phyloP scores from a whole-genome alignment of 2,888 invertebrate species.

The Patella depressa region DNA sequence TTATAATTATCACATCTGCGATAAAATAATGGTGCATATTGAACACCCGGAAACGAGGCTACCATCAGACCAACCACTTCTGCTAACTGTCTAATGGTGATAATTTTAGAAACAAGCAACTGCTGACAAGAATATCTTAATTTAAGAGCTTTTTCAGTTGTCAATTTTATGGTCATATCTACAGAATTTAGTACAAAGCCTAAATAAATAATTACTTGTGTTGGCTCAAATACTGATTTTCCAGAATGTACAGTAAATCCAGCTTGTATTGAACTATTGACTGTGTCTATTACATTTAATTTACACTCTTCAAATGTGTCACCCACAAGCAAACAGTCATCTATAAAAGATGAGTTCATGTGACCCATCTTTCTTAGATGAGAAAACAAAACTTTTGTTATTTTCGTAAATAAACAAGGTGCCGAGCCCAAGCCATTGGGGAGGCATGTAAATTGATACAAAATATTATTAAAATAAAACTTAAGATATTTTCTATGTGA shows the following conservation, averaged over 20 bases:
- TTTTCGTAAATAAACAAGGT: slow-evolving; percentile 1
- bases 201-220: slow-evolving; percentile 12
- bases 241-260: slow-evolving; percentile 15
- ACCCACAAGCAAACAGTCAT: slow-evolving; percentile 26
- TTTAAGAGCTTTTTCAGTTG: slow-evolving; percentile 23
- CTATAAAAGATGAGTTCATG: slow-evolving; percentile 10
- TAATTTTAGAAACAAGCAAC: background rate
- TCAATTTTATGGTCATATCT: slow-evolving; percentile 36
- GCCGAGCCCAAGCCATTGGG: slow-evolving; percentile 3
- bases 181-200: slow-evolving; percentile 14
- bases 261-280: background rate
- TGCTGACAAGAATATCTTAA: background rate
- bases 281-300: background rate
- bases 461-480: background rate
- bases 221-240: slow-evolving; percentile 14
- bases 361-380: slow-evolving; percentile 18
- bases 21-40: background rate
- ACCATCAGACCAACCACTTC: slow-evolving; percentile 8
- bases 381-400: slow-evolving; percentile 16
- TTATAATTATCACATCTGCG: slow-evolving; percentile 1
- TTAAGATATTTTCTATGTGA: background rate
- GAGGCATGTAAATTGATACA: slow-evolving; percentile 16
- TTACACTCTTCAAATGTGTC: slow-evolving; percentile 26
- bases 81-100: slow-evolving; percentile 16
- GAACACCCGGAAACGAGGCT: slow-evolving; percentile 6